Conservation (phyloP, 2,797 vertebrate genomes). For the Brachyalestes nurse region DNA sequence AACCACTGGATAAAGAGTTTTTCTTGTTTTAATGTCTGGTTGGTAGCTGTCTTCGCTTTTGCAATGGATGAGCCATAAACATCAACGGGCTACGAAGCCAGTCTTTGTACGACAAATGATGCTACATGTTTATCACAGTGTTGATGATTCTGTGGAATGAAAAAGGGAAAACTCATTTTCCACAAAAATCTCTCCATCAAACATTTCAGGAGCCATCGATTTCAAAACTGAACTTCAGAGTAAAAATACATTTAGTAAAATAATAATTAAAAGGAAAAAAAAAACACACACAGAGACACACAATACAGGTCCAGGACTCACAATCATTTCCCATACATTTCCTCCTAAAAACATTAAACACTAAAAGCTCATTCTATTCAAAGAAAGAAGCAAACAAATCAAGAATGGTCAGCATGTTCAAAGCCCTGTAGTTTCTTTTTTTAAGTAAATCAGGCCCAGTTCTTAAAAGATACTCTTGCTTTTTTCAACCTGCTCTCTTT, state of each 20-base stretch:
- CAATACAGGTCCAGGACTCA: not conserved
- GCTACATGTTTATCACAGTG: conserved; percentile 40
- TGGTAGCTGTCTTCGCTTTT: not conserved
- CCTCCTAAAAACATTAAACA: not conserved
- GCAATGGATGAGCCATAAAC: not conserved
- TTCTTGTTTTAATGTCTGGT: not conserved
- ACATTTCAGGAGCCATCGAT: conserved; percentile 1
- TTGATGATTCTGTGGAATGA: conserved; percentile 17
- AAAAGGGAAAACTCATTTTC: not conserved
- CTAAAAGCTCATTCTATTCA: not conserved
- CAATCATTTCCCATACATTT: conserved; percentile 2
- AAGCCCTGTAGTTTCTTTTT: not conserved
- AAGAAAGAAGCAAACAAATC: not conserved
- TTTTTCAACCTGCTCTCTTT: not conserved
- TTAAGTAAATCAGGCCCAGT: not conserved
- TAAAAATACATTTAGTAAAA: not conserved
- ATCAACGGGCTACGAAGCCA: not conserved
- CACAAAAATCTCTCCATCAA: not conserved
- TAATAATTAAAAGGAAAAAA: not conserved
- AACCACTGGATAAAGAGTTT: conserved; percentile 38
- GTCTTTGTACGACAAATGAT: conserved; percentile 4
- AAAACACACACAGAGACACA: not conserved
- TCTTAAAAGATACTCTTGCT: not conserved
- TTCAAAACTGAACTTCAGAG: conserved; percentile 4
- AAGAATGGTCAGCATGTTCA: not conserved